Percentiles rank a stretch among this genome's conserved stretches.
phyloP scores from a whole-genome alignment of 2,113 vertebrate species.

The Acanthisitta chloris region DNA sequence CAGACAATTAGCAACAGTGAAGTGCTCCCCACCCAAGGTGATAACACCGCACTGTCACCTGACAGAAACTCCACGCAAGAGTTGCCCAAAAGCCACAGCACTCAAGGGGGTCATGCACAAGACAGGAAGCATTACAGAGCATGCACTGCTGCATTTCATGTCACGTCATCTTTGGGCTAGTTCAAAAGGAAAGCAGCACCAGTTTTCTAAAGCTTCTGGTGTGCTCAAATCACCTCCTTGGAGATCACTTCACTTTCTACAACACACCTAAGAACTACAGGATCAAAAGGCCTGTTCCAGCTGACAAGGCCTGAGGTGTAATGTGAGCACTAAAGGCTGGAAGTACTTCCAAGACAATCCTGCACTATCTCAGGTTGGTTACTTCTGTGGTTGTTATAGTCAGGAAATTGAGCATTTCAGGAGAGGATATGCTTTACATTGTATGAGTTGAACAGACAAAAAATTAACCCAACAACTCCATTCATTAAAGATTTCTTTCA shows the following conservation, averaged over 20 bases:
- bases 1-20: not conserved
- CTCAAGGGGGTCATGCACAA: not conserved
- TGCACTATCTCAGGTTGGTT: not conserved
- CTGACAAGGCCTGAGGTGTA: not conserved
- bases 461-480: not conserved
- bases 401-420: not conserved
- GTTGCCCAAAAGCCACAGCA: not conserved
- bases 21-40: not conserved
- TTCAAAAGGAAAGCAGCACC: not conserved
- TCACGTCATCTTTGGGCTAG: not conserved
- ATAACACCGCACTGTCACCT: not conserved
- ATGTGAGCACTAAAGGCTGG: not conserved
- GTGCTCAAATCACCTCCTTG: not conserved
- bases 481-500: not conserved
- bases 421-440: not conserved
- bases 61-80: accelerated
- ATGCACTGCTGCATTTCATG: not conserved
- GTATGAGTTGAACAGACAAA: not conserved
- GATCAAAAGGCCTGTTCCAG: not conserved
- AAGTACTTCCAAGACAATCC: not conserved
- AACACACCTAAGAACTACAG: not conserved
- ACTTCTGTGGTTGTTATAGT: not conserved
- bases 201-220: not conserved
- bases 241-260: not conserved
- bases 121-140: not conserved